Evolutionary conservation across 2,113 vertebrate species (phyloP).

Genomic region (Petroica traversi): DNA sequence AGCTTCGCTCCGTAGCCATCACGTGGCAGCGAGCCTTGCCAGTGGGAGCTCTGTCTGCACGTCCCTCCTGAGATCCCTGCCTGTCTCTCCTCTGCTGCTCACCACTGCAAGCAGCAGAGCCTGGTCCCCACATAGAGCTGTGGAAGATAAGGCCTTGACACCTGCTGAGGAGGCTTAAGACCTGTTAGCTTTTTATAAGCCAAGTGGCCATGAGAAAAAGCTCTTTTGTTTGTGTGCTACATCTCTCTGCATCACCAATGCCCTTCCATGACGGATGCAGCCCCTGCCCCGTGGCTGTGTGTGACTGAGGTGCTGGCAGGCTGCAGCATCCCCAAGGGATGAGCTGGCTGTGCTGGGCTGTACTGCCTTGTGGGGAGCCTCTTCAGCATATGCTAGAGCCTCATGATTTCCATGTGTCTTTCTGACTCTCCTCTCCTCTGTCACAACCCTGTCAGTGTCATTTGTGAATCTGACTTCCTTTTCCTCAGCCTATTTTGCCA

Average conservation of each 20-base stretch:
- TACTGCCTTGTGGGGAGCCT: neutral
- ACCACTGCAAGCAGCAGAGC: neutral
- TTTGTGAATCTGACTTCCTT: neutral
- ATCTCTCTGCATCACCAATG: neutral
- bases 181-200: neutral
- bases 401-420: neutral
- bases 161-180: neutral
- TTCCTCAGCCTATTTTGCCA: neutral
- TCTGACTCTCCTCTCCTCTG: neutral
- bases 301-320: neutral
- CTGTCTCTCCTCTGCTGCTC: neutral
- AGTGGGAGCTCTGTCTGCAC: neutral
- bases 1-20: neutral
- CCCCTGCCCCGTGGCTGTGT: fast-evolving
- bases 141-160: neutral
- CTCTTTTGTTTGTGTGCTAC: neutral
- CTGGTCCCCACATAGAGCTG: fast-evolving
- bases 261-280: neutral
- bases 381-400: neutral
- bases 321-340: fast-evolving
- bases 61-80: neutral
- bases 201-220: neutral
- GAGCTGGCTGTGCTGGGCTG: neutral
- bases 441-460: neutral
- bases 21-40: neutral